These are phyloP conservation scores for Luscinia luscinia DNA, from an alignment of 2,797 vertebrate species.

Conservation along the genomic window DNA sequence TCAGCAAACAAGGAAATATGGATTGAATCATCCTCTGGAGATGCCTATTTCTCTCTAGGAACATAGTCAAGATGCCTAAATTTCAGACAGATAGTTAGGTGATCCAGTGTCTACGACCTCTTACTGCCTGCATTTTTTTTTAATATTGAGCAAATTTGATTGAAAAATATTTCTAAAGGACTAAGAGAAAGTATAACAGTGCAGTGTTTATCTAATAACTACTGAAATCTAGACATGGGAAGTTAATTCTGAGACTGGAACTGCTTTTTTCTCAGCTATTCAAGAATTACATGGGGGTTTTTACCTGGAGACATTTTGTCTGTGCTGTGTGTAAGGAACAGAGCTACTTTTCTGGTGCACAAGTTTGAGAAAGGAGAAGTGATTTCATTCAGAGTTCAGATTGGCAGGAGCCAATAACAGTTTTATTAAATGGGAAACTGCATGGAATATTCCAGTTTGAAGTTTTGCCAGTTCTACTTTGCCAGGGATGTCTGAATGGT, in stretches of 20 bases:
- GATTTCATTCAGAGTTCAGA: neutral
- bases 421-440: constrained; percentile 17
- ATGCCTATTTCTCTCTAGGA: neutral
- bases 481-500: neutral
- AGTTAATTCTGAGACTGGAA: neutral
- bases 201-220: neutral
- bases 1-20: neutral
- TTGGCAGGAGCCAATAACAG: neutral
- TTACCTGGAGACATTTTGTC: neutral
- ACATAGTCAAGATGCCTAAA: neutral
- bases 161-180: neutral
- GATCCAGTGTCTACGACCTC: neutral
- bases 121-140: neutral
- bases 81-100: neutral
- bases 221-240: neutral
- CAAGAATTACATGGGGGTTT: neutral
- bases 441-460: neutral
- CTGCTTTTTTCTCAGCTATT: neutral
- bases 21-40: neutral
- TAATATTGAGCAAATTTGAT: neutral
- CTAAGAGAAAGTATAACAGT: neutral
- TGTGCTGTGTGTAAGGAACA: neutral
- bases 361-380: constrained; percentile 13
- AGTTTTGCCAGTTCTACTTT: neutral
- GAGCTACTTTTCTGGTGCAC: neutral